A percentile compares a stretch with the other conserved stretches of the same genome.
phyloP scores from a whole-genome alignment of 2,113 vertebrate species.

The Hippocampus guttulatus region DNA sequence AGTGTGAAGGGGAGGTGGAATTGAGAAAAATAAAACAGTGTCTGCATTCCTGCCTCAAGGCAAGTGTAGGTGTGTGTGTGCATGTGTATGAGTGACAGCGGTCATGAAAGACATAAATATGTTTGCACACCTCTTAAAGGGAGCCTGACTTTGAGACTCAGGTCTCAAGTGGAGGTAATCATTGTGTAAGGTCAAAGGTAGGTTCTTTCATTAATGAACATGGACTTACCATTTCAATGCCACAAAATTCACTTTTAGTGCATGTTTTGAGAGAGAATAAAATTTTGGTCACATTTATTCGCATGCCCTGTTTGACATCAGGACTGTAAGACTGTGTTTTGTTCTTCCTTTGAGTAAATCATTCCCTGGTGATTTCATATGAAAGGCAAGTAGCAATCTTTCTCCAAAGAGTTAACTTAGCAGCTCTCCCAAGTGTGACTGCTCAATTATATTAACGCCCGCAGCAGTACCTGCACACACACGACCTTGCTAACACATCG shows the following conservation, averaged over 20 bases:
- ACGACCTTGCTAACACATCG: not conserved
- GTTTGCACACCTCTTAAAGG: not conserved
- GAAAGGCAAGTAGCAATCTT: not conserved
- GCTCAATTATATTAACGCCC: constrained; percentile 27
- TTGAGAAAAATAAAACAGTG: constrained; percentile 19
- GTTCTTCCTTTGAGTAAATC: not conserved
- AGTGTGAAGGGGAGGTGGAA: not conserved
- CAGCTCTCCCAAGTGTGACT: constrained; percentile 40
- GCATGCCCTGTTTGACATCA: not conserved
- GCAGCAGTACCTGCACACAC: not conserved
- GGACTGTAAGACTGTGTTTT: not conserved
- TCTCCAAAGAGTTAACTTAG: constrained; percentile 52
- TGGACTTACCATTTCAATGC: not conserved
- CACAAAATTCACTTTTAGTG: not conserved
- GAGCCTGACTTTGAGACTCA: not conserved
- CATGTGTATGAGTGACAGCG: not conserved
- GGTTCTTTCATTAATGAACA: not conserved
- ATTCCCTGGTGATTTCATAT: not conserved
- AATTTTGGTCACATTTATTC: not conserved
- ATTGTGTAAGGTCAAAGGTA: not conserved
- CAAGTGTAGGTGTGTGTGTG: not conserved
- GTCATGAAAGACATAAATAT: constrained; percentile 1
- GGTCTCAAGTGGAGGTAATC: not conserved
- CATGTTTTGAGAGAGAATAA: not conserved
- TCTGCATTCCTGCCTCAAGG: constrained; percentile 1